phyloP scores from a whole-genome alignment of 2,888 invertebrate species.

The Gortyna flavago region DNA sequence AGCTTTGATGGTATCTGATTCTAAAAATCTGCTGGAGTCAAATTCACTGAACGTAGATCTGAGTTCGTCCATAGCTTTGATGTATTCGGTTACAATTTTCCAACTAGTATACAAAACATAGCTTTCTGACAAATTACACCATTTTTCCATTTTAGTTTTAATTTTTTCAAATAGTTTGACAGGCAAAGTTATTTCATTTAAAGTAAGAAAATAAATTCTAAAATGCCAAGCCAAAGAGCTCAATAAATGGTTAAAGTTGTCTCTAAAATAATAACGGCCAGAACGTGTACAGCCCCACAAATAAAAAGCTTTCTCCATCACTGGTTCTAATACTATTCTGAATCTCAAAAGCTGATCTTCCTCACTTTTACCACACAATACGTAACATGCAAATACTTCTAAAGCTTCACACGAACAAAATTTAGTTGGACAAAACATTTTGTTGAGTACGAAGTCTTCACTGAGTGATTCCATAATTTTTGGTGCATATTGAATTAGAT shows the following conservation, averaged over 20 bases:
- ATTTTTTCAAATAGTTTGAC: slow-evolving; percentile 67
- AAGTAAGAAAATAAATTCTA: neutral
- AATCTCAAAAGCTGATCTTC: slow-evolving; percentile 67
- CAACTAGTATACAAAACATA: slow-evolving; percentile 66
- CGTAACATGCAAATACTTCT: slow-evolving; percentile 63
- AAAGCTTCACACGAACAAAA: slow-evolving; percentile 39
- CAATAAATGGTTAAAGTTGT: slow-evolving; percentile 50
- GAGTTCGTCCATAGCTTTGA: slow-evolving; percentile 59
- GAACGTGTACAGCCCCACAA: slow-evolving; percentile 58
- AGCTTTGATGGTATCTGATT: neutral
- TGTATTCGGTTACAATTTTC: slow-evolving; percentile 65
- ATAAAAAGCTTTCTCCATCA: slow-evolving; percentile 66
- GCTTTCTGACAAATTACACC: slow-evolving; percentile 5
- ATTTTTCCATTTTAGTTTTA: slow-evolving; percentile 62
- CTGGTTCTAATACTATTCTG: slow-evolving; percentile 63
- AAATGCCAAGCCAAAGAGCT: slow-evolving; percentile 25
- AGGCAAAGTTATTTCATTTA: slow-evolving; percentile 66
- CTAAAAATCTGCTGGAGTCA: neutral
- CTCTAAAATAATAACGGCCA: slow-evolving; percentile 40
- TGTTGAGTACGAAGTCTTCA: slow-evolving; percentile 68
- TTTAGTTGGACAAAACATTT: slow-evolving; percentile 64
- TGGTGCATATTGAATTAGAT: slow-evolving; percentile 57
- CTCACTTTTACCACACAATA: slow-evolving; percentile 67
- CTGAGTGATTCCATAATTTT: slow-evolving; percentile 69
- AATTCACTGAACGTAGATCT: neutral